Percentiles rank a stretch among this genome's conserved stretches.
These are phyloP conservation scores for Paratilapia polleni DNA, from an alignment of 2,113 vertebrate genomes.

Conservation along the genomic window DNA sequence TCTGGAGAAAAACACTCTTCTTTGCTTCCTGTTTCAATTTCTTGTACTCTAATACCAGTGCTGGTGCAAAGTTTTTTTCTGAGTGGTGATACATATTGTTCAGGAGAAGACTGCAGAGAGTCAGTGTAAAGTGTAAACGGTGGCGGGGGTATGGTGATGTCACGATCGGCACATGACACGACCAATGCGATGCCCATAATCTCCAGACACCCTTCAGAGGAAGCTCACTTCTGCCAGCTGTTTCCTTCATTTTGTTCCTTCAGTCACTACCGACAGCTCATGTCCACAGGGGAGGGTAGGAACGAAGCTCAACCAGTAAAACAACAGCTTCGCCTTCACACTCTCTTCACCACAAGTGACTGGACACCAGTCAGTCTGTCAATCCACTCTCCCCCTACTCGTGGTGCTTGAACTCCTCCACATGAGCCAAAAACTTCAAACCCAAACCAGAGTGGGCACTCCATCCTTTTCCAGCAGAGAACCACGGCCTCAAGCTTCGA, in stretches of 20 bases:
- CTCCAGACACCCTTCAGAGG: rapidly evolving
- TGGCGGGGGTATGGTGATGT: rapidly evolving
- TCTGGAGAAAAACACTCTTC: neutral
- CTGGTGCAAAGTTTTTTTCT: neutral
- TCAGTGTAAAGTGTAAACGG: too few relatives aligned
- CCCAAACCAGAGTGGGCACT: too few relatives aligned
- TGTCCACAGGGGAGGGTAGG: neutral
- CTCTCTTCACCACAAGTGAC: neutral
- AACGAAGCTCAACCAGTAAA: neutral
- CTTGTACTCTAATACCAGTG: too few relatives aligned
- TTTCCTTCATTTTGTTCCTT: neutral
- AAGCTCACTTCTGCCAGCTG: neutral
- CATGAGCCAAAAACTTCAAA: rapidly evolving
- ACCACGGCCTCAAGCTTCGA: too few relatives aligned
- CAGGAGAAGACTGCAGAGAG: rapidly evolving
- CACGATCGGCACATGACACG: too few relatives aligned
- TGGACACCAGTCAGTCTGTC: neutral
- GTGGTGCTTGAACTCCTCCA: rapidly evolving
- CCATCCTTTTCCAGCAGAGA: too few relatives aligned
- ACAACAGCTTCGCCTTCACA: neutral
- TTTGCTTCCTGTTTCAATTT: too few relatives aligned
- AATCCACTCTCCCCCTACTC: neutral
- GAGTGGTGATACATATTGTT: neutral
- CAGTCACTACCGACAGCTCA: neutral
- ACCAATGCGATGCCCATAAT: neutral